These are phyloP conservation scores for Climacteris rufus DNA, from an alignment of 2,113 vertebrate species.

Conservation along the genomic window DNA sequence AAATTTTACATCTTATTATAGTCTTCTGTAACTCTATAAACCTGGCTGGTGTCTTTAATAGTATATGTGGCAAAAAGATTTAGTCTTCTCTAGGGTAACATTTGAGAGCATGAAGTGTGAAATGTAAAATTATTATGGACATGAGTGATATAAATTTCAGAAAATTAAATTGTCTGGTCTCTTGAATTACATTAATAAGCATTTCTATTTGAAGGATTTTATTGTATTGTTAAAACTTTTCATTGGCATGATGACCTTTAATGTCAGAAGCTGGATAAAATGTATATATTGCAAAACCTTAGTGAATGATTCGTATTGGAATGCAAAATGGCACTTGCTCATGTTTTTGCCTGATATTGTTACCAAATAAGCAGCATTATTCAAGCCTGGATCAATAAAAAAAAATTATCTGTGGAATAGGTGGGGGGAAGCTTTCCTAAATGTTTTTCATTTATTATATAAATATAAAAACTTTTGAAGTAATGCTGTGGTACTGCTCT, in stretches of 20 bases:
- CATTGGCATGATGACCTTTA: conserved; percentile 69
- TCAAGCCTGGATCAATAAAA: conserved; percentile 70
- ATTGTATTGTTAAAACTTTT: conserved; percentile 52
- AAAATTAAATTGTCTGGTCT: conserved; percentile 61
- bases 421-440: background rate
- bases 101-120: conserved; percentile 75
- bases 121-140: conserved; percentile 61
- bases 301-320: conserved; percentile 49
- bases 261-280: conserved; percentile 66
- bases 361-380: conserved; percentile 56
- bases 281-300: conserved; percentile 53
- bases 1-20: conserved; percentile 61
- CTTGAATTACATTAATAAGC: conserved; percentile 54
- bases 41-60: conserved; percentile 50
- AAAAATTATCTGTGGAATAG: background rate
- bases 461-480: background rate
- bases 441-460: background rate
- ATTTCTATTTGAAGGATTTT: conserved; percentile 53
- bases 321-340: conserved; percentile 53
- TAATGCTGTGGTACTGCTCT: background rate
- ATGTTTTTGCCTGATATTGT: conserved; percentile 54
- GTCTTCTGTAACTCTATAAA: conserved; percentile 50
- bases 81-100: conserved; percentile 59
- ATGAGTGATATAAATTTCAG: conserved; percentile 60
- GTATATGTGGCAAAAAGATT: conserved; percentile 50